Evolutionary conservation across 1,140 invertebrate species (phyloP).

Genomic region (Thaumatotibia leucotreta): DNA sequence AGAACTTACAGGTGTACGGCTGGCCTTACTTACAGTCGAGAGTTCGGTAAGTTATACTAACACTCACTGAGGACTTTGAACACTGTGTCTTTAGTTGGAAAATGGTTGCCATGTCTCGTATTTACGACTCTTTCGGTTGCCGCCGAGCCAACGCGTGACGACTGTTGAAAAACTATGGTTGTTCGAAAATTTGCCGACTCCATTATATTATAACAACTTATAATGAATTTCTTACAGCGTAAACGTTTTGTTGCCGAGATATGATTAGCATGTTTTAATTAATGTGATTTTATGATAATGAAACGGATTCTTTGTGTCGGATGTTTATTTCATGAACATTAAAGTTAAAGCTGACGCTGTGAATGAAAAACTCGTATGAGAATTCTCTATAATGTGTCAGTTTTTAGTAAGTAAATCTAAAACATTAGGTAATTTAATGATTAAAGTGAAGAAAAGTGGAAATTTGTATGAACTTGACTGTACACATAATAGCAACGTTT

Average conservation of each 20-base stretch:
- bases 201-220: neutral
- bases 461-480: too few species aligned
- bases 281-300: neutral
- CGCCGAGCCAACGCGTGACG: constrained; percentile 31
- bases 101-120: constrained; percentile 24
- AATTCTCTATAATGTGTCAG: too few species aligned
- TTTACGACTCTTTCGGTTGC: constrained; percentile 35
- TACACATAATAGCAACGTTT: too few species aligned
- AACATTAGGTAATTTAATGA: too few species aligned
- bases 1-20: too few species aligned
- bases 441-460: too few species aligned
- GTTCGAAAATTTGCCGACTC: neutral
- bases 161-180: constrained; percentile 20
- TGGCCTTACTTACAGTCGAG: neutral
- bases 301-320: neutral
- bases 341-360: too few species aligned
- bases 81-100: constrained; percentile 23
- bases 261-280: constrained; percentile 8
- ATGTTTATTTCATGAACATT: neutral
- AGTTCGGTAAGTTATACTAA: neutral
- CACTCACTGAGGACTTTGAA: neutral
- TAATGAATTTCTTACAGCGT: neutral
- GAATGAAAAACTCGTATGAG: too few species aligned
- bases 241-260: neutral
- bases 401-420: too few species aligned